These are phyloP conservation scores for Cygnus atratus DNA, from an alignment of 2,113 vertebrate genomes.

Conservation along the genomic window DNA sequence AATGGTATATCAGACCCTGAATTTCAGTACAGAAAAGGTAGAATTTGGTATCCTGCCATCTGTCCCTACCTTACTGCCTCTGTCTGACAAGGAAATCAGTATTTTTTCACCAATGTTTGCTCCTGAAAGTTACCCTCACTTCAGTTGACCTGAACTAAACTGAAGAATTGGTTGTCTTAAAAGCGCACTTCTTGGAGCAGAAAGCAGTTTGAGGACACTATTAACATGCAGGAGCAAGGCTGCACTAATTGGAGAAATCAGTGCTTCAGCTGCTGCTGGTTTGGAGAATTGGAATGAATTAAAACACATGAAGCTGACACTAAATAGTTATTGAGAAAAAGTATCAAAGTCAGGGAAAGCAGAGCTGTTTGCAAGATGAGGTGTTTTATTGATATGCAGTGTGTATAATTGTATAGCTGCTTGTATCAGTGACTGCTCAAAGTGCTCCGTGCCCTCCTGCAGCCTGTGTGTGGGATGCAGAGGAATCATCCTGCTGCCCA, in stretches of 20 bases:
- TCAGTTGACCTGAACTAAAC: background rate
- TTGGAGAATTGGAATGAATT: background rate
- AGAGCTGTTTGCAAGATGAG: background rate
- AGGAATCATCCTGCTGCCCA: accelerated
- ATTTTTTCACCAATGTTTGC: slow-evolving; percentile 11
- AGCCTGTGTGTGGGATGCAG: accelerated
- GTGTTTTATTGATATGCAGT: background rate
- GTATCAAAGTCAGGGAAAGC: background rate
- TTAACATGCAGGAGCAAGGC: slow-evolving; percentile 3
- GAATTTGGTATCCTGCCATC: slow-evolving; percentile 2
- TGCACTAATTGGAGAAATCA: slow-evolving; percentile 60
- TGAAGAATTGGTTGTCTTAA: background rate
- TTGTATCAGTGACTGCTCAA: background rate
- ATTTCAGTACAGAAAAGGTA: background rate
- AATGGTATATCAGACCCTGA: background rate
- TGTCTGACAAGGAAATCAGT: background rate
- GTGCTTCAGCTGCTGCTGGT: slow-evolving; percentile 50
- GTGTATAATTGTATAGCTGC: accelerated
- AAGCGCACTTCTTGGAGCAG: slow-evolving; percentile 18
- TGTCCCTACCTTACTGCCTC: background rate
- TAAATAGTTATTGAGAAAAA: slow-evolving; percentile 4
- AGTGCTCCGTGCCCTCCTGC: background rate
- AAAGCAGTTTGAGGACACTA: slow-evolving; percentile 33
- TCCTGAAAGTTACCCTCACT: background rate
- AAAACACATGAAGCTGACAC: slow-evolving; percentile 36